Evolutionary conservation across 2,797 vertebrate species (phyloP), one percentile per base, ranked within the genome.

Genomic region (Hylomyscus alleni): DNA sequence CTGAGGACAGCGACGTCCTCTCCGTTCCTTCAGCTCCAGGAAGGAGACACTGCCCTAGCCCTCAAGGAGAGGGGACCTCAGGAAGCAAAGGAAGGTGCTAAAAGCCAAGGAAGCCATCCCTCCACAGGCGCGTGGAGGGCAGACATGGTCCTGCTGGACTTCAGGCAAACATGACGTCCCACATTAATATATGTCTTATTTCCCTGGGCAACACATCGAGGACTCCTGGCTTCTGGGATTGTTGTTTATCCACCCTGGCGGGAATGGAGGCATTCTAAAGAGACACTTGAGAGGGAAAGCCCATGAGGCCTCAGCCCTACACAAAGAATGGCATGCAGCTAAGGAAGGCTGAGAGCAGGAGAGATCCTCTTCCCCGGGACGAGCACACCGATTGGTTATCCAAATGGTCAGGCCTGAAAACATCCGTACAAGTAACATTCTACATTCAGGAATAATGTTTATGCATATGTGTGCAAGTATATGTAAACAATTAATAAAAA

Each of bases 1-100:
- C 84, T 90, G 72, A 98, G 96, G 97, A 95, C 95, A 94, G 72
- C 67, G n/a, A 54, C 62, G 62, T 89, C 97, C 90, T 56, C 91
- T 83, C 85, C 19, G 24, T 52, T 12, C 88, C 54, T 22, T 89
- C 12, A 1, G 82, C 60, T 37, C 58, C 82, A 37, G 47, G 65
- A 13, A 69, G 34, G 60, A 67, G 34, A 72, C 12, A 17, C 19
- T 67, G 69, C 65, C 34, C 65, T 72, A 26, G 1, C n/a, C 22
- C 4, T 58, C 52, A 44, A 89, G 86, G 26, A n/a, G 52, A 13
- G 6, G 85, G n/a, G 7, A 22, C 8, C 50, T 31, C 34, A 76
- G 15, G 78, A 56, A 83, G 20, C 6, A 60, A 3, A 75, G 82
- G 78, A 29, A 58, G 72, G 13, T 65, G 67, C 34, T 31, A 2